These are phyloP conservation scores for Beris morrisii DNA, from an alignment of 2,888 invertebrate genomes.

Conservation along the genomic window DNA sequence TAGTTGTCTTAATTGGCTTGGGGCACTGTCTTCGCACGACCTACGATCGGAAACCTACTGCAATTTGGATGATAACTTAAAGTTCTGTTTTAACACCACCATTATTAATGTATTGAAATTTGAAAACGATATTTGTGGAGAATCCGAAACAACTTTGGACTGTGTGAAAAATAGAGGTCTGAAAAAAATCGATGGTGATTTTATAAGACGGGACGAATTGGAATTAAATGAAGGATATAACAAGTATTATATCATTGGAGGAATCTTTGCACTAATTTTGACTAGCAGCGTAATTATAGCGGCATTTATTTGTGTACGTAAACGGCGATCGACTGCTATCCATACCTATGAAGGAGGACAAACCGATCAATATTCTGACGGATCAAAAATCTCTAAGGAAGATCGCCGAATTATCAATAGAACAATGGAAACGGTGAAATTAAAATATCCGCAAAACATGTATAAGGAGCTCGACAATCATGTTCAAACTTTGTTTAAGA, in stretches of 20 bases:
- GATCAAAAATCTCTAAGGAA: conserved; percentile 39
- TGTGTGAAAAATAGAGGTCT: conserved; percentile 47
- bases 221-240: not conserved
- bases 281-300: conserved; percentile 39
- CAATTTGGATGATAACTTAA: conserved; percentile 44
- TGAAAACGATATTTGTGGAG: conserved; percentile 50
- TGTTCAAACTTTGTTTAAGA: conserved; percentile 42
- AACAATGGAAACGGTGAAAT: conserved; percentile 45
- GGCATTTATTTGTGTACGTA: conserved; percentile 32
- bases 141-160: conserved; percentile 45
- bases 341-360: conserved; percentile 17
- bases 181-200: conserved; percentile 47
- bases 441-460: conserved; percentile 46
- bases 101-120: conserved; percentile 50
- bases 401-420: conserved; percentile 47
- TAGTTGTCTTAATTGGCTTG: conserved; percentile 49
- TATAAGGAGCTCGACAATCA: conserved; percentile 45
- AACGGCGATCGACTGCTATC: conserved; percentile 19
- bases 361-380: conserved; percentile 5
- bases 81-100: conserved; percentile 49
- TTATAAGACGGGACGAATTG: conserved; percentile 47
- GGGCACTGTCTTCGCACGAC: conserved; percentile 47
- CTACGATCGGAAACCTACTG: conserved; percentile 52
- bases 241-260: conserved; percentile 34
- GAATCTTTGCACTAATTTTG: conserved; percentile 34